Evolutionary conservation across 2,113 vertebrate species (phyloP), one percentile per base, ranked within the genome.

Genomic region (Tenrec ecaudatus): DNA sequence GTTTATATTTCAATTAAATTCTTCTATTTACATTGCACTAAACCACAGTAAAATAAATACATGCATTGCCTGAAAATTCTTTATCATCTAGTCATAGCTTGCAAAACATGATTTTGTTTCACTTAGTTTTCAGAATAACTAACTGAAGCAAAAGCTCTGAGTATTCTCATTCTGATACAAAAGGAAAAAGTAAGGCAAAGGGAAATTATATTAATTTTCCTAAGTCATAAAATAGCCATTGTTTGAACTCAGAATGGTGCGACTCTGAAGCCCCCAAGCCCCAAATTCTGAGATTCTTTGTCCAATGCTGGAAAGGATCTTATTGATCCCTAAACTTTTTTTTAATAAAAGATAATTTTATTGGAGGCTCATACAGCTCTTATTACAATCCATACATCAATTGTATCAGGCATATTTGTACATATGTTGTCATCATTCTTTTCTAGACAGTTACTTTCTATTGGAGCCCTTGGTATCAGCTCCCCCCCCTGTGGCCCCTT

Each of bases 51-150:
- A 71, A 53, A 36, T 3, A 78, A 84, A 84, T 62, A 84, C 33
- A 68, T 64, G n/a, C 58, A 6, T 58, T 89, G 47, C 31, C 76
- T 78, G 33, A 81, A 92, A 91, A 71, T 25, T 71, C 3, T 16
- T 36, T 77, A 68, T 25, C 58, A 0, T 31, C 23, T 1, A 11
- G 6, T 23, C 29, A 27, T 64, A 43, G 38, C 53, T 90, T 93
- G 16, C 88, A 62, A 91, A 94, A 90, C 29, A 57, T 33, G 69
- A n/a, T 81, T 90, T 78, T 88, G 47, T 88, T 96, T 89, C 38
- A 82, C 15, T 89, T 86, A 92, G 73, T 93, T 77, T 16, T 90
- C 57, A 73, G 78, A 78, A 85, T 38, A 89, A 69, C 31, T 2
- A 2, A 58, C 71, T 62, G 64, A n/a, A 0, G n/a, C 86, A 66